phyloP scores from a whole-genome alignment of 2,888 invertebrate genomes.

The Geophilus truncorum region DNA sequence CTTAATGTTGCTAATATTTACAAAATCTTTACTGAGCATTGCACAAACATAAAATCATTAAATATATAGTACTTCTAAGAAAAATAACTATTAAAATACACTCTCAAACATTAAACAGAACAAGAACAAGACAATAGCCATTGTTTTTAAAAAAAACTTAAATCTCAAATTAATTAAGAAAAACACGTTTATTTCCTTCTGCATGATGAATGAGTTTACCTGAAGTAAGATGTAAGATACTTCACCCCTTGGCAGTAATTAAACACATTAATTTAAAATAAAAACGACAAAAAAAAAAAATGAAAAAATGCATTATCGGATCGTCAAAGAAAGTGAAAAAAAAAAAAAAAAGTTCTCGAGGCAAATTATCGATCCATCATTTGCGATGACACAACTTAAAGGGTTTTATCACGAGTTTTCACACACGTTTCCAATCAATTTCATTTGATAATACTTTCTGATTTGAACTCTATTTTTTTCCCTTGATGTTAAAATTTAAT shows the following conservation, averaged over 20 bases:
- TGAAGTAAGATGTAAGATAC: not conserved
- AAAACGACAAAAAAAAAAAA: not conserved
- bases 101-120: too few relatives aligned
- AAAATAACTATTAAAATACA: too few relatives aligned
- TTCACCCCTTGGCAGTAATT: not conserved
- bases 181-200: not conserved
- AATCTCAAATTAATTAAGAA: too few relatives aligned
- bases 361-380: slow-evolving; percentile 1
- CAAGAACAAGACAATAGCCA: too few relatives aligned
- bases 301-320: not conserved
- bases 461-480: not conserved
- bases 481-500: too few relatives aligned
- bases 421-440: not conserved
- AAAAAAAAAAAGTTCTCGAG: not conserved
- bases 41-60: too few relatives aligned
- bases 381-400: not conserved
- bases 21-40: too few relatives aligned
- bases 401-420: not conserved
- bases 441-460: not conserved
- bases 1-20: too few relatives aligned
- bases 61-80: too few relatives aligned
- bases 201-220: not conserved
- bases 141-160: too few relatives aligned
- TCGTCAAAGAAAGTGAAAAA: not conserved
- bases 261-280: not conserved